Conservation (phyloP, 2,797 vertebrate genomes). For the Oceanodroma leucorhoa region DNA sequence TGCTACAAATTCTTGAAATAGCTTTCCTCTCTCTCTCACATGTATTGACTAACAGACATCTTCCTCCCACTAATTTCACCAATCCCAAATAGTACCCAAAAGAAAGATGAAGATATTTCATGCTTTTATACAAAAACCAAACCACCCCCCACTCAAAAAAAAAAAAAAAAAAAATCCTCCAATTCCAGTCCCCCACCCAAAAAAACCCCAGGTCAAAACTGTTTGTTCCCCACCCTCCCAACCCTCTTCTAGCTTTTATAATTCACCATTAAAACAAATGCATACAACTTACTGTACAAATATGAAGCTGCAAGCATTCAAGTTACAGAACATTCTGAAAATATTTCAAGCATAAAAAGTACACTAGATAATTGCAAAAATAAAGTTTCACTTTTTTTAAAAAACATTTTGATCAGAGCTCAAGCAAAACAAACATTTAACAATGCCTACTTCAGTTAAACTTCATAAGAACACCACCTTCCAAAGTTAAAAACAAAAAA, state of each 20-base stretch:
- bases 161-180: background rate
- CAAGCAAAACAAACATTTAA: conserved; percentile 64
- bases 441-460: conserved; percentile 43
- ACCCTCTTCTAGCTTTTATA: background rate
- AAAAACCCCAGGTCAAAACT: background rate
- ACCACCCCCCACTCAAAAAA: too few species aligned
- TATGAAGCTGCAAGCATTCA: conserved; percentile 54
- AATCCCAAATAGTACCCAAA: background rate
- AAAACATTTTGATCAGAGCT: conserved; percentile 73
- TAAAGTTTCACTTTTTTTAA: conserved; percentile 71
- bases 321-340: conserved; percentile 63
- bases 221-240: background rate
- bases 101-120: background rate
- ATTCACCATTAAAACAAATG: background rate
- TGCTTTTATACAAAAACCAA: background rate
- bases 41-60: background rate
- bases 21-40: background rate
- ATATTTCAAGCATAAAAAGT: conserved; percentile 73
- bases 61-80: background rate
- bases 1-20: background rate
- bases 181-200: background rate
- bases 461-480: conserved; percentile 12
- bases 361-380: conserved; percentile 75
- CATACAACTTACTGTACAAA: conserved; percentile 51
- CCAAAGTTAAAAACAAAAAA: conserved; percentile 2